Conservation (phyloP, 2,797 vertebrate species). For the Tangara arthus region DNA sequence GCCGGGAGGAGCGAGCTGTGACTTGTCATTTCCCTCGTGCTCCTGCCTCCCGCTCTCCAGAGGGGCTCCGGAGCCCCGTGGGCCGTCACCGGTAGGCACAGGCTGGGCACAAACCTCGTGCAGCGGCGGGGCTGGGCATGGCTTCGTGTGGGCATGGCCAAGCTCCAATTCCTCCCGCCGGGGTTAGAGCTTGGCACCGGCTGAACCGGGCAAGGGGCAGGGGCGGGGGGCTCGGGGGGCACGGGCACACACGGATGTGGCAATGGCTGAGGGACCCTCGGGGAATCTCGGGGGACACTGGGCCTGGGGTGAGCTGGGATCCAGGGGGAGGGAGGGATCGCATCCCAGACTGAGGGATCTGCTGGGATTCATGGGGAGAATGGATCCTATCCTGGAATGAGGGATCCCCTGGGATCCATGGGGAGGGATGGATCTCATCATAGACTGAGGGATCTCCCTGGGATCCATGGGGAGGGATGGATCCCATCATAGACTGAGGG, state of each 20-base stretch:
- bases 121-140: not conserved
- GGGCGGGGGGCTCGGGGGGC: not conserved
- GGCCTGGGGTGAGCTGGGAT: not conserved
- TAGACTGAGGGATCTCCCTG: accelerated
- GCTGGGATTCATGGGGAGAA: accelerated
- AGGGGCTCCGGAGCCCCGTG: not conserved
- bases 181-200: not conserved
- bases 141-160: accelerated
- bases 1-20: not conserved
- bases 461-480: not conserved
- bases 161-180: accelerated
- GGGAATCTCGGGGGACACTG: accelerated
- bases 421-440: too few relatives aligned
- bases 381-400: too few relatives aligned
- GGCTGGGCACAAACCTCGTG: not conserved
- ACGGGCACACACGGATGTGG: not conserved
- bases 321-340: not conserved
- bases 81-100: not conserved
- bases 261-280: not conserved
- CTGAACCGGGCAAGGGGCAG: not conserved
- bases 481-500: too few relatives aligned
- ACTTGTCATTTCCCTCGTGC: not conserved
- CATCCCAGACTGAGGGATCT: not conserved
- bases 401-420: accelerated
- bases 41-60: not conserved